Percentiles rank a stretch among this genome's conserved stretches.
phyloP scores from a whole-genome alignment of 1,140 invertebrate genomes.

The Ruditapes philippinarum region DNA sequence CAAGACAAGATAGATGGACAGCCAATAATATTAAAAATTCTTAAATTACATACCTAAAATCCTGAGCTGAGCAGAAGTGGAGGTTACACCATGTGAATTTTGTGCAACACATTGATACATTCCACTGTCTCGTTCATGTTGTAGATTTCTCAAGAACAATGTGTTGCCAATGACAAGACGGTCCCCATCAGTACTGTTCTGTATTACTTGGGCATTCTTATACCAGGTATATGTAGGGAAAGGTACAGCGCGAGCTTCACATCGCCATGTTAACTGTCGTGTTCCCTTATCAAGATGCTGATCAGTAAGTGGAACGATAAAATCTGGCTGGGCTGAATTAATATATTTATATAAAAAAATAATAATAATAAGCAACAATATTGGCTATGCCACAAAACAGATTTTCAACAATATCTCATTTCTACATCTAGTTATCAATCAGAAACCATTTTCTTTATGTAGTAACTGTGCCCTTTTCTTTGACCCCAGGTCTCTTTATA shows the following conservation, averaged over 20 bases:
- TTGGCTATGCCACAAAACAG: too few species aligned
- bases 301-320: slow-evolving; percentile 95
- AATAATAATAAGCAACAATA: too few species aligned
- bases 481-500: too few species aligned
- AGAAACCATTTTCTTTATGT: too few species aligned
- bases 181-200: slow-evolving; percentile 86
- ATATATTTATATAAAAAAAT: too few species aligned
- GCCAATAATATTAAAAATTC: too few species aligned
- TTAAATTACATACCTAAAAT: slow-evolving; percentile 88
- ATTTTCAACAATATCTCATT: too few species aligned
- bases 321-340: slow-evolving; percentile 93
- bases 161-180: slow-evolving; percentile 71
- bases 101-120: slow-evolving; percentile 98
- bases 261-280: slow-evolving; percentile 95
- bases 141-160: slow-evolving; percentile 63
- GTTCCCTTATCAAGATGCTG: slow-evolving; percentile 94
- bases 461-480: too few species aligned
- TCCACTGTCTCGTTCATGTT: slow-evolving; percentile 90
- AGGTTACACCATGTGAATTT: slow-evolving; percentile 95
- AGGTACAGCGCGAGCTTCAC: slow-evolving; percentile 98
- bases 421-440: too few species aligned
- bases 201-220: slow-evolving; percentile 90
- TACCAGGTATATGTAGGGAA: slow-evolving; percentile 97
- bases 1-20: too few species aligned
- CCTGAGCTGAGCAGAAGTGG: slow-evolving; percentile 95